These are phyloP conservation scores for Xiphorhynchus elegans DNA, from an alignment of 2,113 vertebrate species.

Conservation along the genomic window DNA sequence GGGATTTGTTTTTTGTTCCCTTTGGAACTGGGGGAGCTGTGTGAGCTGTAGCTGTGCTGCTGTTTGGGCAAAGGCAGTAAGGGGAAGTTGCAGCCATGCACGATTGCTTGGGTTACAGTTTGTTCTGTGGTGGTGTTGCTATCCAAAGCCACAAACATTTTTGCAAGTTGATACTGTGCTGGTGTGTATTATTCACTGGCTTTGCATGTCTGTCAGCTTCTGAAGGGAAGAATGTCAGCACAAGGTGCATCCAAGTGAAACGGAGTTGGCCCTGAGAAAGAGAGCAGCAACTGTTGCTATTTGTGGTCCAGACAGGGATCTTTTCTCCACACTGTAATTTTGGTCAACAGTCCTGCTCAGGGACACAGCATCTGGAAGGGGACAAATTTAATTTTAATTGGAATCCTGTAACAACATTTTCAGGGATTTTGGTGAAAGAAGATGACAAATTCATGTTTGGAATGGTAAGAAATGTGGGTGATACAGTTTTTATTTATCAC, in stretches of 20 bases:
- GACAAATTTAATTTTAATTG: background rate
- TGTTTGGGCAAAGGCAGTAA: background rate
- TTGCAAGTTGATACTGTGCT: constrained; percentile 57
- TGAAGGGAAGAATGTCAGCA: constrained; percentile 54
- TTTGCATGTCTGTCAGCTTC: constrained; percentile 61
- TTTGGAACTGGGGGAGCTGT: background rate
- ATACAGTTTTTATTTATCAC: background rate
- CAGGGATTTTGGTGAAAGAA: background rate
- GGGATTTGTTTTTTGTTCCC: background rate
- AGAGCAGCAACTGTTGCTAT: constrained; percentile 79
- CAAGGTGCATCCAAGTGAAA: constrained; percentile 53
- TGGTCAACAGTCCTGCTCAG: background rate
- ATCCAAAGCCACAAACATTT: constrained; percentile 60
- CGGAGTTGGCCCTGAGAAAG: constrained; percentile 42
- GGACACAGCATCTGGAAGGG: background rate
- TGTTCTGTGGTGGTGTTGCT: constrained; percentile 74
- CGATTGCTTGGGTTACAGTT: constrained; percentile 40
- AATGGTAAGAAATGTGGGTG: background rate
- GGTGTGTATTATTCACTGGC: constrained; percentile 43
- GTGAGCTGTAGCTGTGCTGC: background rate
- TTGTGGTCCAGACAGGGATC: constrained; percentile 58
- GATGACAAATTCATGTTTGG: background rate
- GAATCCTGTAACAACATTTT: background rate
- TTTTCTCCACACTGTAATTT: constrained; percentile 21
- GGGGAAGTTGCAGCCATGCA: background rate